A percentile compares a stretch with the other conserved stretches of the same genome.
These are phyloP conservation scores for Danaus plexippus DNA, from an alignment of 1,140 invertebrate species.

Conservation along the genomic window DNA sequence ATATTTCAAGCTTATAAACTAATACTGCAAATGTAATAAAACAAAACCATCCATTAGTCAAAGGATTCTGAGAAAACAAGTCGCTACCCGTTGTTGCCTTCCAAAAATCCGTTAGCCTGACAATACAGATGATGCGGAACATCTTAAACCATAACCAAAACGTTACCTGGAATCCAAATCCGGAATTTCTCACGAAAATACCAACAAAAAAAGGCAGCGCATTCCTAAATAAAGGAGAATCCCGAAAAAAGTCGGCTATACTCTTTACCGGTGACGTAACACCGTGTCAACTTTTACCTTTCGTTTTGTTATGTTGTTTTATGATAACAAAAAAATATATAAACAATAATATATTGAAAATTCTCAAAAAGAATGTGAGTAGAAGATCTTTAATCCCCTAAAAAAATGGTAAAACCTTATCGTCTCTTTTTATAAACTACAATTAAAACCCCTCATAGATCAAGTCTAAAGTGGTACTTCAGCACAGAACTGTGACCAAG, in stretches of 20 bases:
- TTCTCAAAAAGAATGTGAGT: background rate
- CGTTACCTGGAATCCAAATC: slow-evolving; percentile 26
- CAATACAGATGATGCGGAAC: slow-evolving; percentile 5
- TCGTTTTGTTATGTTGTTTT: background rate
- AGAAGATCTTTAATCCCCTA: no score
- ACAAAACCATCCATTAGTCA: no score
- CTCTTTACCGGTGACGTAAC: slow-evolving; percentile 26
- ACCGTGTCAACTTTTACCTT: slow-evolving; percentile 10
- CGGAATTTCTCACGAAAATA: slow-evolving; percentile 27
- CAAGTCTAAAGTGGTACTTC: no score
- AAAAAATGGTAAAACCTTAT: no score
- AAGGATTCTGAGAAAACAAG: background rate
- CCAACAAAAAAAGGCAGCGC: slow-evolving; percentile 22
- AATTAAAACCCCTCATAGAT: no score
- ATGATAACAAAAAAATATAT: slow-evolving; percentile 1
- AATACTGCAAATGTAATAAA: no score
- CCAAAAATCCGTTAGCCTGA: no score
- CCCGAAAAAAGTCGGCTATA: slow-evolving; percentile 37
- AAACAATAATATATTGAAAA: background rate
- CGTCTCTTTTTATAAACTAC: background rate
- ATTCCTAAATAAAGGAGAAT: slow-evolving; percentile 36
- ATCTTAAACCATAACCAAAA: slow-evolving; percentile 17
- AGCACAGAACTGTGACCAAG: no score
- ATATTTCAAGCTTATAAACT: no score
- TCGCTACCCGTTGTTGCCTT: no score